Evolutionary conservation across 2,797 vertebrate species (phyloP), one percentile per base, ranked within the genome.

Genomic region (Pantherophis vulpinus): DNA sequence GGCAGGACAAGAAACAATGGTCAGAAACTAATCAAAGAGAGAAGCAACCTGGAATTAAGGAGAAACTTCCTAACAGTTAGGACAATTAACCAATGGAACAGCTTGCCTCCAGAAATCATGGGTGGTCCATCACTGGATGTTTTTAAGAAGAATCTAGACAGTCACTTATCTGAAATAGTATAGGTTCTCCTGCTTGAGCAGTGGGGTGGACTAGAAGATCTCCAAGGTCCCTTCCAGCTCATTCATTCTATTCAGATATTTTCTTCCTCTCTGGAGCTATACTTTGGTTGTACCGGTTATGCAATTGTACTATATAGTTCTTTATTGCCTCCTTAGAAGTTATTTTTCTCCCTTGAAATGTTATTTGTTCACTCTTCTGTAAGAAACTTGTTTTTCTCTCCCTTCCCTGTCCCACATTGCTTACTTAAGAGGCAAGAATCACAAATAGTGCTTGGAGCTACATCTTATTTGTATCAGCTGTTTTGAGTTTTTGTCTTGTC

Each of bases 391-490:
- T 86, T 90, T 94, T 86, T 91, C 23, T 92, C n/a, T 37, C 25
- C 91, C 29, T 20, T 89, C 93, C 14, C 1, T 92, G 16, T 93
- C 74, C 37, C 74, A 83, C 1, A 8, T 83, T 42, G 37, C 74
- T 91, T 91, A 4, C 0, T 27, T 0, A 1, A 27, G 54, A 90
- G 13, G n/a, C 14, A 16, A 37, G 54, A 66, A 59, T 95, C 92
- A 87, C 9, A 93, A 2, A 0, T 79, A 90, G 88, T 91, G 58
- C 90, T 88, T 0, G 86, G 93, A 93, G 87, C 14, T 9, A 96
- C 95, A 96, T 95, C 4, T 11, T 16, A 74, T 87, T 2, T 0
- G 0, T 54, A 96, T 93, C 88, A 94, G 89, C 94, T 97, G 89
- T 87, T 93, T 79, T 91, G 23, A 32, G 8, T 88, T 93, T 74